A percentile compares a stretch with the other conserved stretches of the same genome.
phyloP scores from a whole-genome alignment of 2,113 vertebrate genomes.

The Telmatochromis sp. region DNA sequence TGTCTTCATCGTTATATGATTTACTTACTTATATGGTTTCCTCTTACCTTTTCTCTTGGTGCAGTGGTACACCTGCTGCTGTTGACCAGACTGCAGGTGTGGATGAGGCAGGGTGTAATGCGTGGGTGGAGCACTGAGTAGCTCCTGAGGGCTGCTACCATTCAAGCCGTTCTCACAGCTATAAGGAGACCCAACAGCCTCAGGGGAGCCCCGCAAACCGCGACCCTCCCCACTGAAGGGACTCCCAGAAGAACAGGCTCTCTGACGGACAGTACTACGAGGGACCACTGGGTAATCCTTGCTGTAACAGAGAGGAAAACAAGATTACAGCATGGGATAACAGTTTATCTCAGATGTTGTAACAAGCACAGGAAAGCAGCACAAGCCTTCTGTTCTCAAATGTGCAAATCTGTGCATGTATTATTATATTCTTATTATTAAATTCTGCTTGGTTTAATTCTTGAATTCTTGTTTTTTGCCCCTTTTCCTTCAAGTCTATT shows the following conservation, averaged over 20 bases:
- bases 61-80: slow-evolving; percentile 83
- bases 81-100: slow-evolving; percentile 66
- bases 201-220: slow-evolving; percentile 72
- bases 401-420: neutral
- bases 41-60: slow-evolving; percentile 88
- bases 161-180: slow-evolving; percentile 85
- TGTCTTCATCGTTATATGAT: neutral
- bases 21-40: neutral
- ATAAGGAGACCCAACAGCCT: slow-evolving; percentile 80
- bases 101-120: slow-evolving; percentile 78
- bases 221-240: slow-evolving; percentile 79
- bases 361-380: neutral
- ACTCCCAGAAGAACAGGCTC: slow-evolving; percentile 80
- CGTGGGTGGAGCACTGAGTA: slow-evolving; percentile 72
- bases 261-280: slow-evolving; percentile 85
- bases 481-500: slow-evolving; percentile 17
- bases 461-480: neutral
- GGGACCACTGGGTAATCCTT: slow-evolving; percentile 93
- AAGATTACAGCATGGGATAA: neutral
- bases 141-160: slow-evolving; percentile 78
- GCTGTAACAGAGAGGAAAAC: slow-evolving; percentile 47
- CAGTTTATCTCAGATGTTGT: neutral
- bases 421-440: neutral
- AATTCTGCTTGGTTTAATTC: neutral
- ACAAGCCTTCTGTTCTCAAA: neutral